Evolutionary conservation across 2,797 vertebrate genomes (phyloP).

Genomic region (Euthynnus affinis): DNA sequence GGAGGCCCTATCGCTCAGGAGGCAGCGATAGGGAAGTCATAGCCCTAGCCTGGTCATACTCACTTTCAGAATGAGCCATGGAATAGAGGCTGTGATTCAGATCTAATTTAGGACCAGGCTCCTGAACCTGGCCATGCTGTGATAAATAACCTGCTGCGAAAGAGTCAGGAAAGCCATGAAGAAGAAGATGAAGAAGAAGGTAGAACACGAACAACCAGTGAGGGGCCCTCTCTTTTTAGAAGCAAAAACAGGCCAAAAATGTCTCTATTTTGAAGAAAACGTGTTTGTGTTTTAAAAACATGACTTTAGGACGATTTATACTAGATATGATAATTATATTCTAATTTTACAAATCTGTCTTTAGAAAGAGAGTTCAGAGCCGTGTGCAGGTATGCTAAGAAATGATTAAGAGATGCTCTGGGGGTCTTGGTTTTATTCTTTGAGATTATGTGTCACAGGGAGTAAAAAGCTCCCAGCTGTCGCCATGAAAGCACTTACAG

Average conservation of each 20-base stretch:
- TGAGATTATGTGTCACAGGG: slow-evolving; percentile 87
- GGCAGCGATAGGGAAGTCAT: slow-evolving; percentile 72
- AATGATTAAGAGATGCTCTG: slow-evolving; percentile 85
- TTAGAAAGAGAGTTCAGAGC: slow-evolving; percentile 78
- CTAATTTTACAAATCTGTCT: slow-evolving; percentile 81
- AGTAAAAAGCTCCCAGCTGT: slow-evolving; percentile 87
- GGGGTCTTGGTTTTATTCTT: slow-evolving; percentile 86
- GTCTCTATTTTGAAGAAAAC: slow-evolving; percentile 53
- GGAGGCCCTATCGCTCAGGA: slow-evolving; percentile 81
- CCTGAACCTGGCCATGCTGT: slow-evolving; percentile 65
- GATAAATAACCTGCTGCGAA: slow-evolving; percentile 67
- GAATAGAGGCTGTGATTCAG: slow-evolving; percentile 76
- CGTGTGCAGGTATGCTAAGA: slow-evolving; percentile 86
- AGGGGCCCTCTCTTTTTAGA: slow-evolving; percentile 20
- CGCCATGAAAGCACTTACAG: slow-evolving; percentile 87
- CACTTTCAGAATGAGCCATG: slow-evolving; percentile 72
- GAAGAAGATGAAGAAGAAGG: slow-evolving; percentile 34
- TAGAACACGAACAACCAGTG: slow-evolving; percentile 28
- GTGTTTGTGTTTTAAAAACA: slow-evolving; percentile 63
- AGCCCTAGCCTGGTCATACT: slow-evolving; percentile 69
- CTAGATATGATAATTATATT: slow-evolving; percentile 82
- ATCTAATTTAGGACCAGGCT: slow-evolving; percentile 79
- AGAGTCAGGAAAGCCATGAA: slow-evolving; percentile 65
- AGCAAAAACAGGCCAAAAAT: slow-evolving; percentile 45
- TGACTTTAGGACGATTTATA: slow-evolving; percentile 69